A percentile compares a stretch with the other conserved stretches of the same genome.
Conservation (phyloP, 2,113 vertebrate genomes). For the Lasiurus borealis region DNA sequence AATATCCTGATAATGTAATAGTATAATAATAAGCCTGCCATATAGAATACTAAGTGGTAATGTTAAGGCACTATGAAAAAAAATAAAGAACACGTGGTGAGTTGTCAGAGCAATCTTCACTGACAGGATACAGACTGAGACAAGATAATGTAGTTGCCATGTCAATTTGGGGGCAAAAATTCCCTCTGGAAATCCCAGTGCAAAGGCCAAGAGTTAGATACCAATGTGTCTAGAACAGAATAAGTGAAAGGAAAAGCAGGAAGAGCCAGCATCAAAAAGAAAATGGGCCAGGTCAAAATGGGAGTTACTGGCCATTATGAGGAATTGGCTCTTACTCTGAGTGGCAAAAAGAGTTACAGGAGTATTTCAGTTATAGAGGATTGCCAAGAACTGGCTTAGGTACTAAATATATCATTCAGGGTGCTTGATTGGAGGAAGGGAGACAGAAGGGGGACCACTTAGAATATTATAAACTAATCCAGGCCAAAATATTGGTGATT, state of each 20-base stretch:
- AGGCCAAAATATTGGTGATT: background rate
- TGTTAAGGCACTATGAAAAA: background rate
- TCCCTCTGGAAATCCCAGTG: background rate
- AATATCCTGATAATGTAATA: background rate
- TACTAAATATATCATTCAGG: background rate
- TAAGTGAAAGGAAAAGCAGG: background rate
- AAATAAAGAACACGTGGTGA: background rate
- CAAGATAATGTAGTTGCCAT: background rate
- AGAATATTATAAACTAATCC: background rate
- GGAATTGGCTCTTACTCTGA: background rate
- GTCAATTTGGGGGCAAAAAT: background rate
- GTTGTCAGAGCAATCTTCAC: background rate
- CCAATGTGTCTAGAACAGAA: background rate
- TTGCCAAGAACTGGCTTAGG: background rate
- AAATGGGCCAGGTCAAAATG: background rate
- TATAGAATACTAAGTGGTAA: background rate
- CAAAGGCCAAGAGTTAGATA: background rate
- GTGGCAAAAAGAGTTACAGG: background rate
- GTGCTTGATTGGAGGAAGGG: background rate
- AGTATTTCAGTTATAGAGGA: background rate
- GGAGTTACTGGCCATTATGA: background rate
- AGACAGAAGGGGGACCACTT: background rate
- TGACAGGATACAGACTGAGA: background rate
- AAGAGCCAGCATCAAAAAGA: background rate
- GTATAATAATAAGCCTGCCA: background rate